phyloP scores from a whole-genome alignment of 35 echinoderm and acorn worm genomes.

The Ophioderma brevispina region DNA sequence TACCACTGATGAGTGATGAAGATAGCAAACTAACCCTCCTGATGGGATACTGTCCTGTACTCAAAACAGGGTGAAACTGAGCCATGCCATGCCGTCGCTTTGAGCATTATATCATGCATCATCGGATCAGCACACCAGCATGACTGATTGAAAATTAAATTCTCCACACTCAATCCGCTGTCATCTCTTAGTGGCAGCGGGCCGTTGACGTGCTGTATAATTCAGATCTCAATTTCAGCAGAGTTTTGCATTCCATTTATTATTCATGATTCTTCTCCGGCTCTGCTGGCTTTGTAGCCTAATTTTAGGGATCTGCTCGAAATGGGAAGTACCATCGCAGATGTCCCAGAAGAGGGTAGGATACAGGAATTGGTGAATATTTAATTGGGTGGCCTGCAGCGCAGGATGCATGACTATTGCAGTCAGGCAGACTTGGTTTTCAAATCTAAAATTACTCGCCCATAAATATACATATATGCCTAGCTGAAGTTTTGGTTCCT shows the following conservation, averaged over 20 bases:
- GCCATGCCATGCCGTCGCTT: no score
- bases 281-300: background rate
- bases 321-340: background rate
- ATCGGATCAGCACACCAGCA: background rate
- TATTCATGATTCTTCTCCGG: background rate
- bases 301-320: background rate
- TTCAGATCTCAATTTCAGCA: conserved; percentile 13
- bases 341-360: background rate
- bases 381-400: background rate
- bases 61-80: no score
- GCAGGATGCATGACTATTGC: background rate
- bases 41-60: no score
- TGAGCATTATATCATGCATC: background rate
- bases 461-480: no score
- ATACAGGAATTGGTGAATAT: background rate
- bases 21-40: no score
- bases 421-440: background rate
- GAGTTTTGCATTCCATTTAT: conserved; percentile 1
- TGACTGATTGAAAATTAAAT: background rate
- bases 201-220: conserved; percentile 5
- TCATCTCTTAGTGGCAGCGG: background rate
- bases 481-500: no score
- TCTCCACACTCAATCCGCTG: background rate
- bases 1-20: no score
- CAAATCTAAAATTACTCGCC: background rate